Evolutionary conservation across 2,888 invertebrate genomes (phyloP), one percentile per base, ranked within the genome.

Genomic region (Vanessa cardui): DNA sequence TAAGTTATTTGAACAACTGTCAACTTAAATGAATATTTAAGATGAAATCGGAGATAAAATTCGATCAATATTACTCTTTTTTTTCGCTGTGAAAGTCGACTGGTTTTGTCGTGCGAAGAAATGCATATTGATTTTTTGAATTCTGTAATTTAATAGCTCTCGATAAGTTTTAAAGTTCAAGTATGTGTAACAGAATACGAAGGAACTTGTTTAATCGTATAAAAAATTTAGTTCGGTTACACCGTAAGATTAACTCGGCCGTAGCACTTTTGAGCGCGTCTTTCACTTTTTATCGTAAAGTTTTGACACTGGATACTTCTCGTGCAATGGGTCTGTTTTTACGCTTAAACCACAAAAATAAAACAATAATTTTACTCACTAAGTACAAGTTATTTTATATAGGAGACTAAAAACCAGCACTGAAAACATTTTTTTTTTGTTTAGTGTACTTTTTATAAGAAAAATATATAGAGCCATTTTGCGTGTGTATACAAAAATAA

Each of bases 171-270:
- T 72, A 47, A 65, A 68, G 72, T 73, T 70, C 69, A 68, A 60
- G 58, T 60, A 63, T 62, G 49, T 71, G 74, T 72, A 74, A 73
- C 69, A 50, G 54, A 70, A 74, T 71, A 71, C 69, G 58, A 56
- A 33, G 56, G 46, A 70, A 68, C 70, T 60, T 26, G 70, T 68
- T 65, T 47, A 16, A 9, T 46, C 16, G 26, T 21, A n/a, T 20
- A 50, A 66, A 69, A 68, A 68, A 69, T 63, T 16, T 60, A 60
- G 62, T 68, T 59, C 44, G 63, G 47, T 50, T 50, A 52, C 56
- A 20, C 2, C n/a, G 64, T 33, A 39, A 65, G 66, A 45, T 64
- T 66, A 58, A 64, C 61, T 61, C 62, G 39, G 58, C 59, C 63
- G 46, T 31, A 46, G 58, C 46, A 50, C 20, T 62, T 62, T 67